Conservation (phyloP, 2,797 vertebrate species). For the Danio kyathit region DNA sequence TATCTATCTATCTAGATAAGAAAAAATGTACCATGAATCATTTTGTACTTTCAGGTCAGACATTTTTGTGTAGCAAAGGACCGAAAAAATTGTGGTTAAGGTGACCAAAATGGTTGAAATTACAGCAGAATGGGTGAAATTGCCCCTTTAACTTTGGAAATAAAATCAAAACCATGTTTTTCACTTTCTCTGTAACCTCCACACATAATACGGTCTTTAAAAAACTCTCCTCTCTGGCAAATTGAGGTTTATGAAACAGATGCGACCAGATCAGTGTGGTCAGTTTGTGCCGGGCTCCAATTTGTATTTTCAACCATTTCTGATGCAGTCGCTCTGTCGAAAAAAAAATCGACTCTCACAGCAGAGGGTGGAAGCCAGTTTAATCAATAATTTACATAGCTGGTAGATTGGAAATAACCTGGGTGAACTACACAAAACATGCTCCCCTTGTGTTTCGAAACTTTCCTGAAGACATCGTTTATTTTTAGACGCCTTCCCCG, state of each 20-base stretch:
- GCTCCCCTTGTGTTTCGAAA: neutral
- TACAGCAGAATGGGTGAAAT: neutral
- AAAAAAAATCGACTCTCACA: neutral
- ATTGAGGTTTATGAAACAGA: slow-evolving; percentile 13
- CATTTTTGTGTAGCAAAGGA: neutral
- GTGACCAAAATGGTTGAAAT: neutral
- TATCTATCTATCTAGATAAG: no score
- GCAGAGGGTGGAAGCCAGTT: slow-evolving; percentile 3
- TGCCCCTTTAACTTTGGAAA: neutral
- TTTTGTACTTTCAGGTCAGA: neutral
- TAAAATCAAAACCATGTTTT: neutral
- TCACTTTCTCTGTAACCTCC: neutral
- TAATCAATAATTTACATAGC: slow-evolving; percentile 9
- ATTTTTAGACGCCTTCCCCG: neutral
- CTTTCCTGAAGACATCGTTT: neutral
- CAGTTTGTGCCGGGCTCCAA: neutral
- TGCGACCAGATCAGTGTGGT: neutral
- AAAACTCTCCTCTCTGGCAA: neutral
- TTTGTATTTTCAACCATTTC: slow-evolving; percentile 10
- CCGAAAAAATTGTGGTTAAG: neutral
- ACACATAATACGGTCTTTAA: neutral
- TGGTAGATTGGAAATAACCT: neutral
- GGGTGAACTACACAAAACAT: neutral
- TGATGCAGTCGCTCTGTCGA: neutral
- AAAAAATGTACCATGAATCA: no score